Evolutionary conservation across 2,888 invertebrate genomes (phyloP).

Genomic region (Gandaritis pyraliata): DNA sequence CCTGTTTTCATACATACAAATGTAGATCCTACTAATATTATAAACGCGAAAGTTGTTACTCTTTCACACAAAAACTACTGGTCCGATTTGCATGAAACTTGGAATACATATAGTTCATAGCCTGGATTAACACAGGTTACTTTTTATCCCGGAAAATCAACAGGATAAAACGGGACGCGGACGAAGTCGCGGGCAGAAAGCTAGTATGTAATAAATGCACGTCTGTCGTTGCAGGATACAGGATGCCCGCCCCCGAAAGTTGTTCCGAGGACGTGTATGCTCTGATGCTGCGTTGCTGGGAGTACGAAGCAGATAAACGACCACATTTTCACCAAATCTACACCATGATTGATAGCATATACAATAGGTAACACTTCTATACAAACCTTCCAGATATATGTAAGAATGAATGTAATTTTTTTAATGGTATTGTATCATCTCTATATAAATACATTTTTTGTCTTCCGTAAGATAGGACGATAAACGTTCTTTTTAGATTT

Average conservation of each 20-base stretch:
- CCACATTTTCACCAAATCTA: slow-evolving; percentile 96
- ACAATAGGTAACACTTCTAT: slow-evolving; percentile 65
- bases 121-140: too few species aligned
- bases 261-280: slow-evolving; percentile 95
- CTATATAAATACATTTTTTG: neutral
- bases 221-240: slow-evolving; percentile 86
- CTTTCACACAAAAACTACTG: too few species aligned
- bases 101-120: too few species aligned
- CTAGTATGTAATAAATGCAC: too few species aligned
- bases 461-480: neutral
- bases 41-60: too few species aligned
- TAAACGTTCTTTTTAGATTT: neutral
- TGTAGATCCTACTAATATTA: too few species aligned
- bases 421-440: slow-evolving; percentile 11
- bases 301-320: slow-evolving; percentile 94
- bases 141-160: too few species aligned
- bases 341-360: slow-evolving; percentile 89
- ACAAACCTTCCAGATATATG: neutral
- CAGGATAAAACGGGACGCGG: too few species aligned
- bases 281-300: slow-evolving; percentile 97
- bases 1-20: too few species aligned
- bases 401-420: neutral
- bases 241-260: slow-evolving; percentile 96
- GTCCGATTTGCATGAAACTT: too few species aligned
- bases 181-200: too few species aligned